These are phyloP conservation scores for Amblyjoppa fuscipennis DNA, from an alignment of 2,888 invertebrate genomes.

Conservation along the genomic window DNA sequence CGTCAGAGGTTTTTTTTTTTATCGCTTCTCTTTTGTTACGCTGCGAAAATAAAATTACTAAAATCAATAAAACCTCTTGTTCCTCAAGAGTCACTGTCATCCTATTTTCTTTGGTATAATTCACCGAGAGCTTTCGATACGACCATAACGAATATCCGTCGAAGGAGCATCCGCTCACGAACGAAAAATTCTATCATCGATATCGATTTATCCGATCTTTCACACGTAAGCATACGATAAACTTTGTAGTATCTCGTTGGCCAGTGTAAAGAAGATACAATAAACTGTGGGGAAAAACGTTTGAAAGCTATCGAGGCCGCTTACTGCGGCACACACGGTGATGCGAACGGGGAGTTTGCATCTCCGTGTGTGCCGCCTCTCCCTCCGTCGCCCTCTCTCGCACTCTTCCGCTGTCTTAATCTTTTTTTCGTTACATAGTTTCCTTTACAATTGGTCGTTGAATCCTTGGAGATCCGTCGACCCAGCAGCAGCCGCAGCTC, in stretches of 20 bases:
- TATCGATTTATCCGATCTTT: slow-evolving; percentile 15
- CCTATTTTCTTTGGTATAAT: background rate
- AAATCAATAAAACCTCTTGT: background rate
- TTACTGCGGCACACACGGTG: slow-evolving; percentile 16
- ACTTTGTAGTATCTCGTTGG: slow-evolving; percentile 8
- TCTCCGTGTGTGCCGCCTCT: slow-evolving; percentile 34
- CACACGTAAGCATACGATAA: background rate
- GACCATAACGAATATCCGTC: background rate
- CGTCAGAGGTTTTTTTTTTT: background rate
- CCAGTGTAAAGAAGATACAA: slow-evolving; percentile 30
- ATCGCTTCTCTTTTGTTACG: slow-evolving; percentile 23
- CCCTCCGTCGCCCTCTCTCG: background rate
- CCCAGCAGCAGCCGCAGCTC: slow-evolving; percentile 14
- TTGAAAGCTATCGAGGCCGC: slow-evolving; percentile 19
- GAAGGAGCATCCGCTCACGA: background rate
- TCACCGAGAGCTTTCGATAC: background rate
- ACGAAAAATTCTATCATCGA: background rate
- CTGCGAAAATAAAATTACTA: background rate
- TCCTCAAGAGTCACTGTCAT: too few species aligned
- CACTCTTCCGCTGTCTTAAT: background rate
- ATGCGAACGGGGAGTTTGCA: slow-evolving; percentile 37
- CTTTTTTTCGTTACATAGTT: slow-evolving; percentile 30
- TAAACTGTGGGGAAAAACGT: slow-evolving; percentile 39
- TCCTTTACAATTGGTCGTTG: slow-evolving; percentile 54
- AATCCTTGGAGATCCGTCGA: slow-evolving; percentile 54